Percentiles rank a stretch among this genome's conserved stretches.
Conservation (phyloP, 1,140 invertebrate genomes). For the Lordiphosa clarofinis region DNA sequence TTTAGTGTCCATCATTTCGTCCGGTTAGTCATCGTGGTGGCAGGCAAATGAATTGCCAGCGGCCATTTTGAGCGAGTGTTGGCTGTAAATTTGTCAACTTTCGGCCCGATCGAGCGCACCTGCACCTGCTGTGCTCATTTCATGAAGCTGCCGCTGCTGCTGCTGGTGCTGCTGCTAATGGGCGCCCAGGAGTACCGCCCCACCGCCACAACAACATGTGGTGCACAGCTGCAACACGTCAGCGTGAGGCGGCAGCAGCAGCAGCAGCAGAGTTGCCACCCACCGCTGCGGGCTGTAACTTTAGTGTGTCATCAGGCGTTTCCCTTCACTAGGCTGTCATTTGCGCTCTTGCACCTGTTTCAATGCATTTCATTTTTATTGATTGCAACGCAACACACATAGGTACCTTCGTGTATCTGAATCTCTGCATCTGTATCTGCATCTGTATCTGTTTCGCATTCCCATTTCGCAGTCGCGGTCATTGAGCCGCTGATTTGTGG, state of each 20-base stretch:
- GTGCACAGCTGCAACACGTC: constrained; percentile 74
- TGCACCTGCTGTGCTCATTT: constrained; percentile 75
- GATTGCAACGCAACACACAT: constrained; percentile 45
- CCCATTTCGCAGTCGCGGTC: constrained; percentile 44
- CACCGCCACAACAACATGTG: constrained; percentile 69
- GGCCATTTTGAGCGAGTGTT: constrained; percentile 57
- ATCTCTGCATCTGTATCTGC: no score
- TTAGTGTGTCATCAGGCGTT: constrained; percentile 64
- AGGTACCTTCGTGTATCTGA: constrained; percentile 21
- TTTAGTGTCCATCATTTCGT: constrained; percentile 72
- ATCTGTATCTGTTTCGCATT: constrained; percentile 24
- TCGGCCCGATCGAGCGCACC: constrained; percentile 48
- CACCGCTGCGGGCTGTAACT: constrained; percentile 57
- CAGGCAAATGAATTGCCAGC: constrained; percentile 68
- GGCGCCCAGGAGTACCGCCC: constrained; percentile 58
- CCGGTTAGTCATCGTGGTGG: constrained; percentile 50
- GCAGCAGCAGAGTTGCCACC: constrained; percentile 51
- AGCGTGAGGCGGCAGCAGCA: constrained; percentile 28
- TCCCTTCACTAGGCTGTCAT: constrained; percentile 55
- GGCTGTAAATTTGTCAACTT: constrained; percentile 75
- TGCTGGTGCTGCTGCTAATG: constrained; percentile 52
- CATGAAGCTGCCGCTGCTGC: constrained; percentile 43
- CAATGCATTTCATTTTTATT: constrained; percentile 67
- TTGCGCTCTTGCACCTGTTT: constrained; percentile 65
- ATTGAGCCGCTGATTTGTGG: constrained; percentile 74